phyloP scores from a whole-genome alignment of 2,888 invertebrate species.

The Drosophila rubida region DNA sequence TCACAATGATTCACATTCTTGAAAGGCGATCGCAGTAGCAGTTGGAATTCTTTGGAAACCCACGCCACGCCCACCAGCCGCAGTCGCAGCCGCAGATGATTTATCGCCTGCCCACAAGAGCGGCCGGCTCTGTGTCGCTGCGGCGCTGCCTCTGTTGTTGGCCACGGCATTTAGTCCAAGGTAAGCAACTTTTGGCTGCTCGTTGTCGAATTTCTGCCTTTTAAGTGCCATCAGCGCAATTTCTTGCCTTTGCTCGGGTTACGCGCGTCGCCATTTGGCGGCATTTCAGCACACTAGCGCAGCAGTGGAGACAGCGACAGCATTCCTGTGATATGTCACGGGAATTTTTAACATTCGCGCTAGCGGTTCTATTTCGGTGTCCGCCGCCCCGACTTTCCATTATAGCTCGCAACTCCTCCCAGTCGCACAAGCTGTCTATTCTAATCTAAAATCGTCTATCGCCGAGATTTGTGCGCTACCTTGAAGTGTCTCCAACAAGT shows the following conservation, averaged over 20 bases:
- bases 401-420: slow-evolving; percentile 2
- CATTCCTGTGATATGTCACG: slow-evolving; percentile 71
- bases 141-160: slow-evolving; percentile 32
- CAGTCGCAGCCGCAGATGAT: no score
- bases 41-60: slow-evolving; percentile 67
- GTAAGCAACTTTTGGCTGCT: slow-evolving; percentile 65
- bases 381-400: slow-evolving; percentile 1
- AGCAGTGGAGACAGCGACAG: slow-evolving; percentile 50
- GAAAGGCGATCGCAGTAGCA: slow-evolving; percentile 65
- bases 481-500: slow-evolving; percentile 41
- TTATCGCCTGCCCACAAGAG: slow-evolving; percentile 52
- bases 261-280: slow-evolving; percentile 61
- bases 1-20: slow-evolving; percentile 64
- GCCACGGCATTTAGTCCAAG: slow-evolving; percentile 75
- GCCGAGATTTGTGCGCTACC: slow-evolving; percentile 23
- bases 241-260: slow-evolving; percentile 1
- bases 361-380: slow-evolving; percentile 69
- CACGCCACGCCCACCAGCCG: slow-evolving; percentile 54
- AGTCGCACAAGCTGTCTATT: slow-evolving; percentile 2
- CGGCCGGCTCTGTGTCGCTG: not conserved
- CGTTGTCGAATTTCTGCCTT: slow-evolving; percentile 32
- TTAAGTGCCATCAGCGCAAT: slow-evolving; percentile 53
- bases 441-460: slow-evolving; percentile 32
- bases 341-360: slow-evolving; percentile 69
- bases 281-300: slow-evolving; percentile 30